Evolutionary conservation across 2,113 vertebrate species (phyloP).

Genomic region (Montifringilla adamsi): DNA sequence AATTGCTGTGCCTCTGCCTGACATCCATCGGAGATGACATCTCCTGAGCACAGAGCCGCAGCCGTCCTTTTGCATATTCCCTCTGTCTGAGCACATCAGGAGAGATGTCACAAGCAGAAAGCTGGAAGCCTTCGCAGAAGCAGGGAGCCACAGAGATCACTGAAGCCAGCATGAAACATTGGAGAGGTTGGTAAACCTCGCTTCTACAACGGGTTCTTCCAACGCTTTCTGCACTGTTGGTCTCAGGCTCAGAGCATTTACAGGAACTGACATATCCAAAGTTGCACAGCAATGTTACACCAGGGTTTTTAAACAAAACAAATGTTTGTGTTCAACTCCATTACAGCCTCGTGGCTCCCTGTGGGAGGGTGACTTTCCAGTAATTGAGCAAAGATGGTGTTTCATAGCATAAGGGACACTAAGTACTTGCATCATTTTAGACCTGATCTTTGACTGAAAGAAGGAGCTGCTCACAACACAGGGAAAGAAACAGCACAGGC

Average conservation of each 20-base stretch:
- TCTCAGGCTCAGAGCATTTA: constrained; percentile 47
- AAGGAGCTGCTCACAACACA: not conserved
- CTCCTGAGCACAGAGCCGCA: constrained; percentile 68
- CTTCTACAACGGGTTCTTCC: constrained; percentile 63
- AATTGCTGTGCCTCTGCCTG: constrained; percentile 66
- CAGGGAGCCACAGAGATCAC: constrained; percentile 29
- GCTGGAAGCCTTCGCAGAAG: constrained; percentile 61
- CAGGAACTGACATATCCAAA: constrained; percentile 63
- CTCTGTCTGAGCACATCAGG: constrained; percentile 76
- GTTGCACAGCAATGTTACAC: constrained; percentile 28
- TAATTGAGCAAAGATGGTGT: constrained; percentile 35
- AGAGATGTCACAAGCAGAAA: constrained; percentile 71
- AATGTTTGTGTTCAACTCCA: constrained; percentile 56
- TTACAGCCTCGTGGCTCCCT: not conserved
- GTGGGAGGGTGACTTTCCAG: constrained; percentile 42
- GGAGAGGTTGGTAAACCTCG: constrained; percentile 61
- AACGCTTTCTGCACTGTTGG: constrained; percentile 49
- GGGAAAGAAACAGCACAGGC: not conserved
- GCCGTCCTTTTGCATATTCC: constrained; percentile 79
- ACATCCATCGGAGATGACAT: constrained; percentile 75
- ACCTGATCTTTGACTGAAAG: not conserved
- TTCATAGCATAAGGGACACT: not conserved
- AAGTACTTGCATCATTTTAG: not conserved
- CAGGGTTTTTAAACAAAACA: constrained; percentile 66
- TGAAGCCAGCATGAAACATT: constrained; percentile 54